Percentiles rank a stretch among this genome's conserved stretches.
phyloP scores from a whole-genome alignment of 2,888 invertebrate species.

The Chrysomela aeneicollis region DNA sequence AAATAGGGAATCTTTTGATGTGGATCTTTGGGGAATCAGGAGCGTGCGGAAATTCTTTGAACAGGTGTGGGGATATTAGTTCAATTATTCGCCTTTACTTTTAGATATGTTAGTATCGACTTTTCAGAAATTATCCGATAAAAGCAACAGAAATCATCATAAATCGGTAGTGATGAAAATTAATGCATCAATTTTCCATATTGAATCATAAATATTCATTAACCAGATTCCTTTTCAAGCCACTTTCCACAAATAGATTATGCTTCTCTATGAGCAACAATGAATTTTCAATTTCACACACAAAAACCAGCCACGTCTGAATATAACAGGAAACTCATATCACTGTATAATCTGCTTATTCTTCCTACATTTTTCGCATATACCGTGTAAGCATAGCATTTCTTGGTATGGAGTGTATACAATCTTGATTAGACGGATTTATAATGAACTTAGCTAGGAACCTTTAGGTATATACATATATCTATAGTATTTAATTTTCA shows the following conservation, averaged over 20 bases:
- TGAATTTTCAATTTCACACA: not conserved
- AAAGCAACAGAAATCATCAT: not conserved
- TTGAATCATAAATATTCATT: not conserved
- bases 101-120: too few relatives aligned
- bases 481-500: too few relatives aligned
- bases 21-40: slow-evolving; percentile 32
- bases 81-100: too few relatives aligned
- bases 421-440: not conserved
- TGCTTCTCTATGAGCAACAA: too few relatives aligned
- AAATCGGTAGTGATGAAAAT: not conserved
- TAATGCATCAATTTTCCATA: not conserved
- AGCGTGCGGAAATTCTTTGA: slow-evolving; percentile 28
- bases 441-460: too few relatives aligned
- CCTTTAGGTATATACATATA: too few relatives aligned
- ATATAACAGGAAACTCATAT: not conserved
- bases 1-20: slow-evolving; percentile 23
- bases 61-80: slow-evolving; percentile 10
- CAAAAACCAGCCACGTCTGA: not conserved
- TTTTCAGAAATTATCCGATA: not conserved
- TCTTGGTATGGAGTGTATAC: not conserved
- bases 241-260: not conserved
- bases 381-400: not conserved
- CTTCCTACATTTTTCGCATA: not conserved
- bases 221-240: not conserved
- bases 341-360: not conserved